Percentiles rank a stretch among this genome's conserved stretches.
These are phyloP conservation scores for Drosophila anceps DNA, from an alignment of 2,888 invertebrate species.

Conservation along the genomic window DNA sequence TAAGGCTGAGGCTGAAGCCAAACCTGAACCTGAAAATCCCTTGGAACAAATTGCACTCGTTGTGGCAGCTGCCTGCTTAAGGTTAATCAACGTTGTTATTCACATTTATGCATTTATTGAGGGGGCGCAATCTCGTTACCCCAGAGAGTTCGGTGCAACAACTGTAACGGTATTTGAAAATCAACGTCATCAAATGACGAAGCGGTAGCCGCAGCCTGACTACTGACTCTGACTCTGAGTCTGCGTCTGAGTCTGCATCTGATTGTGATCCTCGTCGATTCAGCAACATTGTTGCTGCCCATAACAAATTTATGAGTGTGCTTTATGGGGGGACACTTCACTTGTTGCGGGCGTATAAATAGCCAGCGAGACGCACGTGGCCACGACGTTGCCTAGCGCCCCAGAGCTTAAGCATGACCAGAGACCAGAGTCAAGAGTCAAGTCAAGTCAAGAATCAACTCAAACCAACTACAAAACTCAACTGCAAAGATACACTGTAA, in stretches of 20 bases:
- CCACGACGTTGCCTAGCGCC: slow-evolving; percentile 44
- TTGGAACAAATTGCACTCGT: slow-evolving; percentile 22
- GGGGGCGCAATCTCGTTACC: slow-evolving; percentile 62
- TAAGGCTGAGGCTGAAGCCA: too few species aligned
- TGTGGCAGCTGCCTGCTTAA: slow-evolving; percentile 52
- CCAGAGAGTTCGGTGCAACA: slow-evolving; percentile 7
- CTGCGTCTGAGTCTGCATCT: background rate
- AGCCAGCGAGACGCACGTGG: slow-evolving; percentile 35
- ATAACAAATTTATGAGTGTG: slow-evolving; percentile 65
- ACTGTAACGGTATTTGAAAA: slow-evolving; percentile 59
- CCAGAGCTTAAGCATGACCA: slow-evolving; percentile 26
- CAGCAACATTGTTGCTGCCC: slow-evolving; percentile 64
- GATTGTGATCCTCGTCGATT: background rate
- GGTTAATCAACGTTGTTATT: slow-evolving; percentile 61
- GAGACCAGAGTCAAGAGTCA: background rate
- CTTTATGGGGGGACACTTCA: slow-evolving; percentile 51
- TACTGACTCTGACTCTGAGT: background rate
- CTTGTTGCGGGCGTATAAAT: slow-evolving; percentile 48
- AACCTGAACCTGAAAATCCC: background rate
- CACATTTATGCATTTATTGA: slow-evolving; percentile 63
- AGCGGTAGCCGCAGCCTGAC: background rate
- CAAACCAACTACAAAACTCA: background rate
- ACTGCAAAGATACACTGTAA: slow-evolving; percentile 1
- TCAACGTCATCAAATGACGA: background rate
- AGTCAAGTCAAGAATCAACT: background rate